These are phyloP conservation scores for Enteromius trimaculatus DNA, from an alignment of 2,797 vertebrate genomes.

Conservation along the genomic window DNA sequence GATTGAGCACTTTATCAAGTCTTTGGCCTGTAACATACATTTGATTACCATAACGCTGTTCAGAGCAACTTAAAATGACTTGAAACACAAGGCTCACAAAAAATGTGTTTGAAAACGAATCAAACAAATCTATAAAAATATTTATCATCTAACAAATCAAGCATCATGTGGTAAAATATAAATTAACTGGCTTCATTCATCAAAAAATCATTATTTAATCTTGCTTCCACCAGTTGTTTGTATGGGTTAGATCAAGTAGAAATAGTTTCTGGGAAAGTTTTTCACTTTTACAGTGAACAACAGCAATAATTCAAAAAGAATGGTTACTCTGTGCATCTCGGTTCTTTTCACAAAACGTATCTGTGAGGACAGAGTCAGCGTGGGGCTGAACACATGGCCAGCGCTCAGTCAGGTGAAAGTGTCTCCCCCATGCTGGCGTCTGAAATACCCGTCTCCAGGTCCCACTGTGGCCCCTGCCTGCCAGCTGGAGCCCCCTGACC, in stretches of 20 bases:
- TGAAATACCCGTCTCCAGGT: slow-evolving; percentile 77
- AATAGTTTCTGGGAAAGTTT: background rate
- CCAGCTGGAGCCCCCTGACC: slow-evolving; percentile 83
- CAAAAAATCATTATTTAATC: background rate
- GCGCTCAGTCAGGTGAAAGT: slow-evolving; percentile 60
- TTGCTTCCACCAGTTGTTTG: background rate
- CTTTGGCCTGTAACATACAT: slow-evolving; percentile 26
- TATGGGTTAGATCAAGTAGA: background rate
- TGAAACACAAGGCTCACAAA: slow-evolving; percentile 40
- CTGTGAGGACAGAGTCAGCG: slow-evolving; percentile 45
- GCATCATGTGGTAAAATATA: background rate
- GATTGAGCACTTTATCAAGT: slow-evolving; percentile 41
- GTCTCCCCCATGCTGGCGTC: slow-evolving; percentile 57
- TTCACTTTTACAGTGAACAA: slow-evolving; percentile 12
- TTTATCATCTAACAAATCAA: slow-evolving; percentile 18
- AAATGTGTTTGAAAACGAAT: slow-evolving; percentile 24
- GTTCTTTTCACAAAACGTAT: slow-evolving; percentile 41
- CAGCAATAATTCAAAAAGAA: slow-evolving; percentile 53
- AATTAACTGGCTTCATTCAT: background rate
- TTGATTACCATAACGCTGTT: slow-evolving; percentile 45
- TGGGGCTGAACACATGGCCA: slow-evolving; percentile 62
- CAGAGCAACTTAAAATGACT: slow-evolving; percentile 36
- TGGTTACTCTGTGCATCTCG: slow-evolving; percentile 42
- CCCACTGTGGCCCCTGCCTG: slow-evolving; percentile 72
- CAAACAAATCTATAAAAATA: slow-evolving; percentile 35